Percentiles rank a stretch among this genome's conserved stretches.
These are phyloP conservation scores for Lycophotia porphyrea DNA, from an alignment of 2,888 invertebrate genomes.

Conservation along the genomic window DNA sequence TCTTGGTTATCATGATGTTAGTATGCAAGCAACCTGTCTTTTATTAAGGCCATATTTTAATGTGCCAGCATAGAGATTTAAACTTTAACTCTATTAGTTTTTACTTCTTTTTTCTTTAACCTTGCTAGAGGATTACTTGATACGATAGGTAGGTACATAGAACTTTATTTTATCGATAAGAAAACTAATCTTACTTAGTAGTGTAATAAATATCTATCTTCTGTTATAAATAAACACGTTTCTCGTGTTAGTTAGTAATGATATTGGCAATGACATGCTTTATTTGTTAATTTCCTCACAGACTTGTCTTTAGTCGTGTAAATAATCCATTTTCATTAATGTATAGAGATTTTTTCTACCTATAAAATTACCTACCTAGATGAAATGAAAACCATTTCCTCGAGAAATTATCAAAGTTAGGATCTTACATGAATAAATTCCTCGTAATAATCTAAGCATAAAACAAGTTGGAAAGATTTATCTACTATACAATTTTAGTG, in stretches of 20 bases:
- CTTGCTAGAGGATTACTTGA: background rate
- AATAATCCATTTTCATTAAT: background rate
- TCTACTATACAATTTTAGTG: background rate
- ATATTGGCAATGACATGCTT: slow-evolving; percentile 24
- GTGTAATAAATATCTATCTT: slow-evolving; percentile 2
- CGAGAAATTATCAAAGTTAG: background rate
- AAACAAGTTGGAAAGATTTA: background rate
- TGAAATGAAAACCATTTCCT: background rate
- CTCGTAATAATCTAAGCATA: background rate
- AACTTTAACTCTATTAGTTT: slow-evolving; percentile 3
- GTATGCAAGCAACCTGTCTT: slow-evolving; percentile 19
- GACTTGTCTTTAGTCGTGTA: background rate
- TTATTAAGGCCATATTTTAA: slow-evolving; percentile 2
- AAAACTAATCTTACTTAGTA: slow-evolving; percentile 13
- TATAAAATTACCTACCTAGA: background rate
- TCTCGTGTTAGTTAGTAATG: slow-evolving; percentile 1
- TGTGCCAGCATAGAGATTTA: background rate
- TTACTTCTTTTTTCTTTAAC: slow-evolving; percentile 5
- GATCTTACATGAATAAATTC: background rate
- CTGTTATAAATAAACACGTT: slow-evolving; percentile 12
- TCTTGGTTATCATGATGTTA: slow-evolving; percentile 10
- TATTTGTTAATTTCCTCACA: slow-evolving; percentile 7
- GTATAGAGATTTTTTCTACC: background rate
- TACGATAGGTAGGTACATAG: background rate
- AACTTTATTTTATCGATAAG: background rate